phyloP scores from a whole-genome alignment of 2,797 vertebrate species.

The Spondyliosoma cantharus region DNA sequence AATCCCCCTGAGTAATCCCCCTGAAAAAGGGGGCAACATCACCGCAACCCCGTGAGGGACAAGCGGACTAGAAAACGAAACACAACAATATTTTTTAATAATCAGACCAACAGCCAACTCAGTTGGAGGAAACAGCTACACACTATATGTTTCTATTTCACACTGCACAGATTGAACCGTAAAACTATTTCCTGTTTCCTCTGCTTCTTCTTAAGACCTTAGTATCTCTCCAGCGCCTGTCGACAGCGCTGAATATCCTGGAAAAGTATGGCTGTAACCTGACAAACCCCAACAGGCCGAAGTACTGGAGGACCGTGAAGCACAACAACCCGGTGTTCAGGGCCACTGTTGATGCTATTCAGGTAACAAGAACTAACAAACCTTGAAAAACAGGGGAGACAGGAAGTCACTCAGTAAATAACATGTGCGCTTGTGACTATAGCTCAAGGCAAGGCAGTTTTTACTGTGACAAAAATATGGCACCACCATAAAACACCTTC shows the following conservation, averaged over 20 bases:
- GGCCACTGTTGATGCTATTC: constrained; percentile 89
- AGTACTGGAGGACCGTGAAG: constrained; percentile 92
- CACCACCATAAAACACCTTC: too few relatives aligned
- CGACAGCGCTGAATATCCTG: constrained; percentile 91
- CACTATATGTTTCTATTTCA: background rate
- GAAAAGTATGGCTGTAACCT: constrained; percentile 94
- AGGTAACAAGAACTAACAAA: constrained; percentile 75
- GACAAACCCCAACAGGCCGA: constrained; percentile 87
- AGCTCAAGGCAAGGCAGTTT: too few relatives aligned
- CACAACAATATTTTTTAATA: too few relatives aligned
- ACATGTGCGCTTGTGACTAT: too few relatives aligned
- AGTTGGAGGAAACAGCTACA: too few relatives aligned
- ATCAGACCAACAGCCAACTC: too few relatives aligned
- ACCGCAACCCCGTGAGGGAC: too few relatives aligned
- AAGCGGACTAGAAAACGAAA: too few relatives aligned
- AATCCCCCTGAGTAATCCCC: too few relatives aligned
- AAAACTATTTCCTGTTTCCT: background rate
- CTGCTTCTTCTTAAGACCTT: constrained; percentile 68
- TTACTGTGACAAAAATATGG: too few relatives aligned
- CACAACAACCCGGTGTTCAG: constrained; percentile 95
- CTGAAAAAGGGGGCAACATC: too few relatives aligned
- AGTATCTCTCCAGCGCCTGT: constrained; percentile 83
- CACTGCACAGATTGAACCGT: background rate
- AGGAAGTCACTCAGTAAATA: background rate
- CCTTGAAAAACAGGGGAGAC: background rate